Evolutionary conservation across 2,113 vertebrate genomes (phyloP), one percentile per base, ranked within the genome.

Genomic region (Paracanthobrama guichenoti): DNA sequence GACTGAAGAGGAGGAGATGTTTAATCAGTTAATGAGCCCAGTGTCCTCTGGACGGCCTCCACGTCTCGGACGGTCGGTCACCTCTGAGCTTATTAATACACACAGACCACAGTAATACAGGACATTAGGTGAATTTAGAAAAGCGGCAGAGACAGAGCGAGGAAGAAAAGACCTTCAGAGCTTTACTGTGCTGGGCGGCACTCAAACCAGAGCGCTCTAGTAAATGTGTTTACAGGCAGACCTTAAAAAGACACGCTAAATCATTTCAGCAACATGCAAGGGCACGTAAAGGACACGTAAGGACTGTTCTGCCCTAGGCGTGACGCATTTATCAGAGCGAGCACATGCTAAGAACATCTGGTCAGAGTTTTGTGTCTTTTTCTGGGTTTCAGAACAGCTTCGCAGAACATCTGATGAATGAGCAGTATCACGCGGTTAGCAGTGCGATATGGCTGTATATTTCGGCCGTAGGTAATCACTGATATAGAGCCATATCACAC

Each of bases 11-110:
- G 16, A 46, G 50, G 85, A 83, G 81, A 90, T 69, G 85, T 79
- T 88, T 88, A 91, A 90, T 92, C 87, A 88, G 87, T 87, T 87
- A 91, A 89, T 88, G 87, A 90, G 76, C 74, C 88, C 87, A 89
- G 72, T 88, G 80, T 86, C 83, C 66, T 88, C 88, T 81, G 87
- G 87, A 88, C 85, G 88, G 75, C 26, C 82, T 59, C 86, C 81
- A 82, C 64, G 11, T 44, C n/a, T 64, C 81, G 88, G 86, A 90
- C 85, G 79, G 87, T 71, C 53, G 82, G 87, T 90, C 88, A 92
- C 90, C 88, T 89, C 87, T 83, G 72, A 57, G 86, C 83, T 86
- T 89, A 89, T 89, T 89, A 86, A 89, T 86, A 79, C 73, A 59
- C 82, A 60, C 71, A 39, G 7, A 57, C 39, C 77, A 75, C 66